Percentiles rank a stretch among this genome's conserved stretches.
Conservation (phyloP, 2,797 vertebrate species). For the Capromys pilorides region DNA sequence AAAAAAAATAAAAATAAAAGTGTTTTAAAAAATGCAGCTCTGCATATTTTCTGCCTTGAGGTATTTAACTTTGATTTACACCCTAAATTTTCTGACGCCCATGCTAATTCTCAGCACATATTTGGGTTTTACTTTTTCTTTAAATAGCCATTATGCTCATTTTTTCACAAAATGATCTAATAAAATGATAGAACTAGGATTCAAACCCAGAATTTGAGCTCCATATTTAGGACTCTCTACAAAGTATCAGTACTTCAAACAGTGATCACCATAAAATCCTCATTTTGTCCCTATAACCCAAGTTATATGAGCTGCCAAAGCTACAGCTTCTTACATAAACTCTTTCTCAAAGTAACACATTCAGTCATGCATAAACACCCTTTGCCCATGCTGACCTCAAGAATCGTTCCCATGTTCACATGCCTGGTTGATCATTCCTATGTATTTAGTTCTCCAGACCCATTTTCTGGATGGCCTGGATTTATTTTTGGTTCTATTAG, state of each 20-base stretch:
- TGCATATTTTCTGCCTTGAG: not conserved
- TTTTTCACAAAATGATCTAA: conserved; percentile 9
- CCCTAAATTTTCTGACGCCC: not conserved
- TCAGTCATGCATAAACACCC: not conserved
- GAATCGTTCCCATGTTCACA: not conserved
- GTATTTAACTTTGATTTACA: not conserved
- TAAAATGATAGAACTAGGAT: conserved; percentile 20
- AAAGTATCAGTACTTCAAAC: conserved; percentile 37
- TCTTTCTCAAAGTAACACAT: not conserved
- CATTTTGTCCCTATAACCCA: not conserved
- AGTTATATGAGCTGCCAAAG: conserved; percentile 21
- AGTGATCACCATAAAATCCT: not conserved
- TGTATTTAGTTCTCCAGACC: not conserved
- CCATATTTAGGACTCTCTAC: not conserved
- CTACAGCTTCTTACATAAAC: not conserved
- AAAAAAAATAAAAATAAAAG: too few species aligned
- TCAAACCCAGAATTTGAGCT: not conserved
- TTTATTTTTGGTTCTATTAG: not conserved
- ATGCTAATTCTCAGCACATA: not conserved
- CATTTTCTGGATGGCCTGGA: not conserved
- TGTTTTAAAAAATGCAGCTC: not conserved
- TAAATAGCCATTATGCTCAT: not conserved
- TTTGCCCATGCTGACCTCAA: not conserved
- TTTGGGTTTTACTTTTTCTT: not conserved
- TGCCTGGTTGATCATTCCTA: not conserved